Conservation (phyloP, 2,797 vertebrate genomes). For the Sebastes melanostomus region DNA sequence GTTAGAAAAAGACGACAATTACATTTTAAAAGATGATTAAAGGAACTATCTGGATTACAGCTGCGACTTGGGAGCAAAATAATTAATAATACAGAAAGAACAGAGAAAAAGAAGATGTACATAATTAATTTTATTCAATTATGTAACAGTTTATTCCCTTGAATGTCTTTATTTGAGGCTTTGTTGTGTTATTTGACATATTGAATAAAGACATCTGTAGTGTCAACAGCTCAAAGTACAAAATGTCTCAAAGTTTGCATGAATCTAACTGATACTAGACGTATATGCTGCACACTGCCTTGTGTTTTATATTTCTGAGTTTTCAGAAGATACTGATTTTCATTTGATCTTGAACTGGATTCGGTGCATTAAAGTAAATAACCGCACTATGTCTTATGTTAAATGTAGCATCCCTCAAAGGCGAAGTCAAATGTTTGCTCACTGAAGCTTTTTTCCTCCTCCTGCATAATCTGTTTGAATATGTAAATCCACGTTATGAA, state of each 20-base stretch:
- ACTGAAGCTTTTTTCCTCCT: conserved; percentile 41
- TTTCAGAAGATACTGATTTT: not conserved
- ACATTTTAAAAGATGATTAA: conserved; percentile 15
- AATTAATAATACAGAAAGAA: conserved; percentile 15
- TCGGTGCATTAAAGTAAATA: conserved; percentile 37
- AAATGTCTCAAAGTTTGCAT: not conserved
- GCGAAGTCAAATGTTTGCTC: conserved; percentile 66
- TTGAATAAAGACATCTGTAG: not conserved
- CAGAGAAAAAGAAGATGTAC: not conserved
- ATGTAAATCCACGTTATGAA: conserved; percentile 76
- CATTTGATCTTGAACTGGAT: conserved; percentile 38
- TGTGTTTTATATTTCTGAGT: not conserved
- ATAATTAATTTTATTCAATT: not conserved
- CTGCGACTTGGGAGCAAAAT: conserved; percentile 9
- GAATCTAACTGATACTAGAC: not conserved
- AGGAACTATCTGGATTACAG: conserved; percentile 16
- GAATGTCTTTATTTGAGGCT: not conserved
- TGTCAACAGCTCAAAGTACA: not conserved
- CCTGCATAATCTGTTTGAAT: conserved; percentile 69
- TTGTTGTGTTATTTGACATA: not conserved
- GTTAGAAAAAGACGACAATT: not conserved
- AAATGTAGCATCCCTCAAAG: conserved; percentile 61
- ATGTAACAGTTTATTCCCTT: not conserved
- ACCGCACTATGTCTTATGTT: conserved; percentile 31
- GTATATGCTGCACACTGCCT: not conserved